Conservation (phyloP, 1,140 invertebrate species). For the Saccostrea cuccullata region DNA sequence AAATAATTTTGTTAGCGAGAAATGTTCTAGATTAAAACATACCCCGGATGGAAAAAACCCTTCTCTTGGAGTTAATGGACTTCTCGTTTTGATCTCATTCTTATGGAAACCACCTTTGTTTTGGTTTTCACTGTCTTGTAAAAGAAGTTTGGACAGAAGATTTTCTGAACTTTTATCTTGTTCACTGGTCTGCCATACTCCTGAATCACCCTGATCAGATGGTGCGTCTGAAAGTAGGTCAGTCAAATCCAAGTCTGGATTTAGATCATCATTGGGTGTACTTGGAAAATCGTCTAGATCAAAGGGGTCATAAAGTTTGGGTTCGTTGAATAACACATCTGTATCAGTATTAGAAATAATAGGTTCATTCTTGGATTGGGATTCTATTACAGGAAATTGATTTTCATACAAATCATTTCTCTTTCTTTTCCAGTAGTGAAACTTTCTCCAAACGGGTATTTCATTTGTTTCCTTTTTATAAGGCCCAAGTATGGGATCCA, state of each 20-base stretch:
- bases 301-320: not conserved
- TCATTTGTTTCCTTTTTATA: not conserved
- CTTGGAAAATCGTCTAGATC: not conserved
- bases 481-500: not conserved
- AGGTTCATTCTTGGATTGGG: not conserved
- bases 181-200: not conserved
- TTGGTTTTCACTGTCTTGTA: not conserved
- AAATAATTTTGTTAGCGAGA: too few species aligned
- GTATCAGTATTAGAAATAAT: not conserved
- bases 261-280: not conserved
- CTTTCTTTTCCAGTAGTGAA: slow-evolving; percentile 15
- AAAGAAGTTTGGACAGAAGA: not conserved
- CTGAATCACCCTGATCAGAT: not conserved
- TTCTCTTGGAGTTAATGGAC: not conserved
- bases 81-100: not conserved
- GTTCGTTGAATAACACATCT: not conserved
- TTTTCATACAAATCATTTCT: not conserved
- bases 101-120: not conserved
- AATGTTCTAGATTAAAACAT: not conserved
- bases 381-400: not conserved
- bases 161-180: too few species aligned
- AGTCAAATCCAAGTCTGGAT: not conserved
- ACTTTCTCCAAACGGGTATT: not conserved
- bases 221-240: not conserved
- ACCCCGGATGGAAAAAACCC: not conserved